phyloP scores from a whole-genome alignment of 2,888 invertebrate genomes.

The Caprella mutica region DNA sequence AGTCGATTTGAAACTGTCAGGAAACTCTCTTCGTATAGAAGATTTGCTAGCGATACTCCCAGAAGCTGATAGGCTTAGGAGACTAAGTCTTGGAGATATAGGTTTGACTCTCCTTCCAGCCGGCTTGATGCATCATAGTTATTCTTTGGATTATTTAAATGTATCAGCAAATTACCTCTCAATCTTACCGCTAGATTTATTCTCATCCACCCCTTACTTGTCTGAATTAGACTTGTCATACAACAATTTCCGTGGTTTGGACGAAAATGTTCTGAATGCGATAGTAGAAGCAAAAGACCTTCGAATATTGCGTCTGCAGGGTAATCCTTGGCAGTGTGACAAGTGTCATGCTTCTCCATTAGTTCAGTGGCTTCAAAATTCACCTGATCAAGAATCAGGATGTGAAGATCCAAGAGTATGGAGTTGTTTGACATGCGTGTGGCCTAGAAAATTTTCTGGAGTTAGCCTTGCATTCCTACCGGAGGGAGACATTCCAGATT shows the following conservation, averaged over 20 bases:
- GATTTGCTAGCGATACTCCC: constrained; percentile 20
- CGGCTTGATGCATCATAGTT: constrained; percentile 20
- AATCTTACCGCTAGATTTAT: constrained; percentile 35
- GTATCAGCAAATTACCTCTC: constrained; percentile 36
- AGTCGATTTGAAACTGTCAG: constrained; percentile 27
- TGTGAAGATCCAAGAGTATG: constrained; percentile 30
- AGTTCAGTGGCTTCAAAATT: constrained; percentile 35
- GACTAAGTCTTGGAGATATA: constrained; percentile 30
- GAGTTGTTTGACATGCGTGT: constrained; percentile 19
- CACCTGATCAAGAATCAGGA: constrained; percentile 33
- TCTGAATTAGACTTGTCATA: constrained; percentile 37
- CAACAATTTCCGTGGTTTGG: constrained; percentile 36
- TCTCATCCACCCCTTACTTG: constrained; percentile 35
- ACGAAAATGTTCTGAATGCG: constrained; percentile 29
- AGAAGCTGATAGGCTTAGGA: constrained; percentile 12
- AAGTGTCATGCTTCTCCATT: constrained; percentile 37
- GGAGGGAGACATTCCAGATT: constrained; percentile 19
- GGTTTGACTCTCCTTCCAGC: constrained; percentile 26
- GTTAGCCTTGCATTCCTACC: constrained; percentile 20
- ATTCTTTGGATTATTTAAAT: constrained; percentile 35
- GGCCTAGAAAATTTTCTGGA: constrained; percentile 15
- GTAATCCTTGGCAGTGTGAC: constrained; percentile 38
- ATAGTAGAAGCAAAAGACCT: constrained; percentile 30
- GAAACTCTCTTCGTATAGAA: constrained; percentile 24
- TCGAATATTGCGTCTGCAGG: constrained; percentile 35